Evolutionary conservation across 2,888 invertebrate genomes (phyloP), one percentile per base, ranked within the genome.

Genomic region (Sinopyrophorus schimmeli): DNA sequence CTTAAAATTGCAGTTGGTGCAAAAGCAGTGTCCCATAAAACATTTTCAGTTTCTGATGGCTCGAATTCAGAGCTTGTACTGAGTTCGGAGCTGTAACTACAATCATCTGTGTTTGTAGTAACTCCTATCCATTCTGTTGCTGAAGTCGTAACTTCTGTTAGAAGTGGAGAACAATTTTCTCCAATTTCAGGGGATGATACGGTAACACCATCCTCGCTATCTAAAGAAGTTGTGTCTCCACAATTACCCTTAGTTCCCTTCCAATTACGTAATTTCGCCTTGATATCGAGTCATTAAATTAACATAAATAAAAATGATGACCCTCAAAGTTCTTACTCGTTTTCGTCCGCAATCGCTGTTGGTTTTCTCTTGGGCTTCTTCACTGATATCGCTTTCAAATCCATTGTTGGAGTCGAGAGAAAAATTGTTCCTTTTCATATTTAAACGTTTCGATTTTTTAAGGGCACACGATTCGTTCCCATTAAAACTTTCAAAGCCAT

Each of bases 401-500:
- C 31, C 42, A 23, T 31, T 37, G 32, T 31, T n/a, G n/a, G n/a
- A n/a, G n/a, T n/a, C n/a, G n/a, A n/a, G n/a, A n/a, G n/a, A n/a
- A n/a, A n/a, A n/a, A n/a, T n/a, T n/a, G n/a, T n/a, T n/a, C n/a
- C n/a, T n/a, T n/a, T n/a, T n/a, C n/a, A n/a, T n/a, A n/a, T n/a
- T n/a, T n/a, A n/a, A n/a, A n/a, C n/a, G n/a, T n/a, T n/a, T n/a
- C n/a, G n/a, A n/a, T n/a, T n/a, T n/a, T n/a, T n/a, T n/a, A n/a
- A n/a, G n/a, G n/a, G n/a, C n/a, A n/a, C n/a, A n/a, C 0, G 89
- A 89, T 56, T 85, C 86, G 67, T 89, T 89, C 5, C 89, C 89
- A 62, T 88, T 89, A 5, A 91, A 77, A 69, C 90, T 90, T 74
- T 91, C 91, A 64, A 91, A 90, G 7, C 90, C 91, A 66, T 91